These are phyloP conservation scores for Scelioninae gen. 2 DNA, from an alignment of 2,888 invertebrate species.

Conservation along the genomic window DNA sequence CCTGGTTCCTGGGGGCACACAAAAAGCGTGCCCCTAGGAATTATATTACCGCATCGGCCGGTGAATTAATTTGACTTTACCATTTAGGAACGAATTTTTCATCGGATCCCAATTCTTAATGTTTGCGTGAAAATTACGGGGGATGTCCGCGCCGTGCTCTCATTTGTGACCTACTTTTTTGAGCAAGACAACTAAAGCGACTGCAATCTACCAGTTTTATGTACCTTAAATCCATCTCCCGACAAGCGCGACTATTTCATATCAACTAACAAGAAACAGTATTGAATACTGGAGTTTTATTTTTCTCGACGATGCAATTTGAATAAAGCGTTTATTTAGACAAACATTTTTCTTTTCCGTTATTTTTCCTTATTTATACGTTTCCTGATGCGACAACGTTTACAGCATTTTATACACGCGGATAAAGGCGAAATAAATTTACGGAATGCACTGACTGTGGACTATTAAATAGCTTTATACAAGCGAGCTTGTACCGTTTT, in stretches of 20 bases:
- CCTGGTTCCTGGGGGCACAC: not conserved
- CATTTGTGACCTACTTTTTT: conserved; percentile 23
- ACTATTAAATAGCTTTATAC: conserved; percentile 18
- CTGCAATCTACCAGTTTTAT: conserved; percentile 5
- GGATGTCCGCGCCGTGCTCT: conserved; percentile 8
- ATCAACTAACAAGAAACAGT: conserved; percentile 4
- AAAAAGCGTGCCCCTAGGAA: conserved; percentile 5
- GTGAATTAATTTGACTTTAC: conserved; percentile 24
- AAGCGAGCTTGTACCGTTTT: conserved; percentile 10
- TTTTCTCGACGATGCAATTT: not conserved
- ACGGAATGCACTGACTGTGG: not conserved
- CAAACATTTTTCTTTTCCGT: not conserved
- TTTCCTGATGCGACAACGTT: not conserved
- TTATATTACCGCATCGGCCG: too few relatives aligned
- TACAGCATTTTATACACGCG: not conserved
- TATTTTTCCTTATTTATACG: too few relatives aligned
- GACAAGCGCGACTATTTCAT: conserved; percentile 6
- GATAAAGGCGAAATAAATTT: conserved; percentile 13
- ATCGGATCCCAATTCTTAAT: conserved; percentile 11
- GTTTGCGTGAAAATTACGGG: conserved; percentile 19
- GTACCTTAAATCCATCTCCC: conserved; percentile 26
- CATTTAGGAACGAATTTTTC: conserved; percentile 19
- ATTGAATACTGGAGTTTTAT: not conserved
- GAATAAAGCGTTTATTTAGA: not conserved
- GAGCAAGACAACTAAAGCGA: conserved; percentile 14